phyloP scores from a whole-genome alignment of 1,140 invertebrate species.

The Psilanteris sp. region DNA sequence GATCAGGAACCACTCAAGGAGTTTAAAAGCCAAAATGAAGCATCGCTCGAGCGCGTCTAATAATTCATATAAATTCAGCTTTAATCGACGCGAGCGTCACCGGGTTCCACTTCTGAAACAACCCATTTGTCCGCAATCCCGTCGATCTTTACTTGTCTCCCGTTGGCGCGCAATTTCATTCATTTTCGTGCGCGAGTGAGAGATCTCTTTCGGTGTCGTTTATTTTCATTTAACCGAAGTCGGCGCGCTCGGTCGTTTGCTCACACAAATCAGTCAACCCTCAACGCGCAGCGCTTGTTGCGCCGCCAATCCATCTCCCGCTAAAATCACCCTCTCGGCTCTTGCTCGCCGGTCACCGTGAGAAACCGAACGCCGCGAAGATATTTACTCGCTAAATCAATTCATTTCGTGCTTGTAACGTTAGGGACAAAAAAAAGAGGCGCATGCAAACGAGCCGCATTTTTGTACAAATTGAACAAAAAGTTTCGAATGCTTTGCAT shows the following conservation, averaged over 20 bases:
- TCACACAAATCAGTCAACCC: constrained; percentile 73
- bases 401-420: constrained; percentile 23
- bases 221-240: constrained; percentile 69
- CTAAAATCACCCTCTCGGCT: constrained; percentile 64
- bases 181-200: constrained; percentile 38
- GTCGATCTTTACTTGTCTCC: constrained; percentile 36
- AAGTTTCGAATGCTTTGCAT: not conserved
- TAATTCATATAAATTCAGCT: constrained; percentile 12
- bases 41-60: too few relatives aligned
- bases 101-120: constrained; percentile 22
- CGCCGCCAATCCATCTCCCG: constrained; percentile 67
- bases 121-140: constrained; percentile 23
- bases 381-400: constrained; percentile 40
- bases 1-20: too few relatives aligned
- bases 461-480: constrained; percentile 15
- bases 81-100: constrained; percentile 51
- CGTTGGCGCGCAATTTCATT: constrained; percentile 46
- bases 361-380: constrained; percentile 56
- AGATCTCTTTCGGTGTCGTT: constrained; percentile 56
- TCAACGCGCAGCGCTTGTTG: constrained; percentile 34
- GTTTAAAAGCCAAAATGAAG: too few relatives aligned
- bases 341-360: constrained; percentile 54
- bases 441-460: not conserved
- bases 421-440: not conserved
- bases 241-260: constrained; percentile 56